These are phyloP conservation scores for Dolomedes plantarius DNA, from an alignment of 2,888 invertebrate genomes.

Conservation along the genomic window DNA sequence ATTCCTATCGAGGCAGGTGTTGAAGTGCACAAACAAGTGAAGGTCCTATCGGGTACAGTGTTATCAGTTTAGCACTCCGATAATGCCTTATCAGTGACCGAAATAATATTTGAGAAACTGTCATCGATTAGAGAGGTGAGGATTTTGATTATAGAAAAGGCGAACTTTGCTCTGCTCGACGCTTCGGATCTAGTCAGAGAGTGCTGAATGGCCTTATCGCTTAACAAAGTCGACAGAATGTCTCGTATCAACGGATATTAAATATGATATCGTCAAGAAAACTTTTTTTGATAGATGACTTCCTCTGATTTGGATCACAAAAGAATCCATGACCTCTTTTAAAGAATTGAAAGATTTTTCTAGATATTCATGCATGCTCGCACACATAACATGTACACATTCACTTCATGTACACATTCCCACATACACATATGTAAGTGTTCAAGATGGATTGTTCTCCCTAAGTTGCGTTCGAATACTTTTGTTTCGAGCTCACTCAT, in stretches of 20 bases:
- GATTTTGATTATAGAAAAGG: conserved; percentile 44
- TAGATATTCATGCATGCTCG: too few relatives aligned
- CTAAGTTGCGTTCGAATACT: too few relatives aligned
- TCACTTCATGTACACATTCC: too few relatives aligned
- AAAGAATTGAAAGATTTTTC: too few relatives aligned
- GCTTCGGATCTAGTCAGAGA: conserved; percentile 3
- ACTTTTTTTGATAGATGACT: not conserved
- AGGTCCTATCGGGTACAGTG: conserved; percentile 44
- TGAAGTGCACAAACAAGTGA: conserved; percentile 54
- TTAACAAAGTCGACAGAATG: not conserved
- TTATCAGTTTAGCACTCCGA: conserved; percentile 59
- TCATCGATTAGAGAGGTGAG: conserved; percentile 67
- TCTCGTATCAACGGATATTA: not conserved
- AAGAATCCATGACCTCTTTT: too few relatives aligned
- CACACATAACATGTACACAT: too few relatives aligned
- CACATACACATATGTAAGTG: too few relatives aligned
- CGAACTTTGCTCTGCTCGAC: conserved; percentile 40
- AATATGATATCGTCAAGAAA: not conserved
- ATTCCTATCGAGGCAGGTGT: conserved; percentile 4
- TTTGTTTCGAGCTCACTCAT: too few relatives aligned
- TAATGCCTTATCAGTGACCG: conserved; percentile 42
- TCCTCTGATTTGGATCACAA: too few relatives aligned
- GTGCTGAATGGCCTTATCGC: not conserved
- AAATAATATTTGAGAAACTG: conserved; percentile 70
- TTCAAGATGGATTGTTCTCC: too few relatives aligned